Evolutionary conservation across 2,797 vertebrate genomes (phyloP), one percentile per base, ranked within the genome.

Genomic region (Iguana delicatissima): DNA sequence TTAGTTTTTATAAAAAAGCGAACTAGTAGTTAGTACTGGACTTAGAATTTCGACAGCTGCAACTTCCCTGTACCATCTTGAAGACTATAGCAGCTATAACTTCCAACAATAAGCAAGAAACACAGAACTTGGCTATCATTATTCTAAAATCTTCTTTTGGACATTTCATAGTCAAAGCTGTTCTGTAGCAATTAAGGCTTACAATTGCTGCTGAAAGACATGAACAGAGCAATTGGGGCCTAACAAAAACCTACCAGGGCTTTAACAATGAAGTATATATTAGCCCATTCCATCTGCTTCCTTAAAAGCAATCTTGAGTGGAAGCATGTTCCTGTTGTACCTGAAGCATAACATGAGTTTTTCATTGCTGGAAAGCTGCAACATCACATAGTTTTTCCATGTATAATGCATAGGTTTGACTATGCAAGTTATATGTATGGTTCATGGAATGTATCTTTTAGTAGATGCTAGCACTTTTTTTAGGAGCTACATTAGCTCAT

Each of bases 1-100:
- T 89, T 97, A 6, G 96, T 92, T 29, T 97, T 96, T 91, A 79
- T 97, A 89, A 93, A 0, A 79, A 98, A 91, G 91, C 89, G 89
- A 87, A 80, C 93, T 83, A 97, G 95, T 55, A 0, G 0, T 55
- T 0, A 1, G 12, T 38, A 80, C 18, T 81, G 91, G 87, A n/a
- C 12, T 64, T 74, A 84, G 90, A 92, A 89, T 32, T 59, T 77
- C 2, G 74, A 35, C 0, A 0, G 0, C 0, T 0, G 6, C 74
- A 38, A 83, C 24, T 35, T 91, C 74, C 1, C 84, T 88, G 67
- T 0, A 18, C 74, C 93, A 93, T 91, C 88, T 92, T 93, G 92
- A 94, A 93, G 92, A 92, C 86, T 92, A 91, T 76, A 92, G 89
- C 91, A 86, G 91, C 88, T 90, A 50, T 85, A 59, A 59, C 1